Base-by-base conservation (phyloP, 2,797 vertebrate species). In the Arnoldichthys spilopterus region DNA sequence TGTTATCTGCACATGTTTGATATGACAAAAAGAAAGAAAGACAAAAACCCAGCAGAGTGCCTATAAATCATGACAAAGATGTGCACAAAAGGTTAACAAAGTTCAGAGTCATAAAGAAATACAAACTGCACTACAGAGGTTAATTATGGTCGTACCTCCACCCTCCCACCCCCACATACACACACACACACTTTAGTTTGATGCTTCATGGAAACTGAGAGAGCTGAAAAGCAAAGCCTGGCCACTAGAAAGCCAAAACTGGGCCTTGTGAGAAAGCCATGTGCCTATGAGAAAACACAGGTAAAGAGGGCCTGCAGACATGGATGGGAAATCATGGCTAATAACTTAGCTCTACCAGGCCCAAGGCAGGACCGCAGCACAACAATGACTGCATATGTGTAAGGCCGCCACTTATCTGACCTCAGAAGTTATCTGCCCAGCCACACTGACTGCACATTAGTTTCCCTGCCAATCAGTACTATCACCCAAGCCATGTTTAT, bases 21-120 rank as follows among this genome's bases (percentile, higher is more conserved):
- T 54, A 53, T 67, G 24, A 67, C 9, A 43, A 20, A 16, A 43
- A 24, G 16, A 32, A 20, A 40, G 61, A 24, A 32, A 37, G 61
- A 37, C 30, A 37, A 13, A 63, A 63, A n/a, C 7, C 1, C 16
- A n/a, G 32, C n/a, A 12, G 22, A 45, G 26, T n/a, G 37, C 20
- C n/a, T n/a, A 45, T 67, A 24, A 67, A 45, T 67, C 63, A 26
- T 43, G 22, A 26, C 63, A 28, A 15, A 67, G 37, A 67, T 24
- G 40, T 18, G 63, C 37, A 15, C 37, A 34, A 45, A 26, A 67
- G 62, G 40, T 67, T 13, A 18, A 15, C 63, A 24, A 43, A 66
- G 61, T 66, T 66, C 63, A 66, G 37, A 67, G 37, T 22, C 63
- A 45, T 13, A 67, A 45, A 67, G 22, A 43, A 45, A 67, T 6